Evolutionary conservation across 2,797 vertebrate genomes (phyloP).

Genomic region (Acrocephalus scirpaceus): DNA sequence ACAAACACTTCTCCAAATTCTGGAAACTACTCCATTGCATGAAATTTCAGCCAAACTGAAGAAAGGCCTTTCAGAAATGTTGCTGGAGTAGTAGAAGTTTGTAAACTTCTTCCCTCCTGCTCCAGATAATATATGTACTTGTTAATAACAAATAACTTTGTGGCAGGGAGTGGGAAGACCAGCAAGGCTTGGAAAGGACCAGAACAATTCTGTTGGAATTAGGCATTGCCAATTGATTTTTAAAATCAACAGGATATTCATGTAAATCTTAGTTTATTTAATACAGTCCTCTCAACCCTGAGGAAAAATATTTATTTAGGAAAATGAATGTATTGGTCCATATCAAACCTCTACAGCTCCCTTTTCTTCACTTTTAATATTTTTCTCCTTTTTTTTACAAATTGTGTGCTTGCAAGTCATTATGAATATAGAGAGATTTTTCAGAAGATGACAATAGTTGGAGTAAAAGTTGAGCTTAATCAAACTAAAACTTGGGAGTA

Average conservation of each 20-base stretch:
- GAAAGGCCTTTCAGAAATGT: background rate
- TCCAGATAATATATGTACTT: background rate
- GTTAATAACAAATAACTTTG: background rate
- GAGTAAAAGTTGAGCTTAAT: background rate
- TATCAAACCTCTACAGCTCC: background rate
- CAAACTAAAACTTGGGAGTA: background rate
- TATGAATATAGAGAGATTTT: background rate
- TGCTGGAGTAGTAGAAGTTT: background rate
- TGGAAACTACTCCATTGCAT: background rate
- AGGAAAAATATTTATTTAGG: background rate
- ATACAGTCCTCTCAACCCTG: background rate
- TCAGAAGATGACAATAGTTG: background rate
- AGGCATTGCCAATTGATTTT: background rate
- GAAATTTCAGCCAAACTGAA: background rate
- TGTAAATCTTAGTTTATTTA: background rate
- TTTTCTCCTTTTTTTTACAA: background rate
- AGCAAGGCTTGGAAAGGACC: background rate
- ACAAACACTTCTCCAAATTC: background rate
- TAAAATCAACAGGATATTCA: background rate
- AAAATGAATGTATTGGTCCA: background rate
- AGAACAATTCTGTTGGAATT: background rate
- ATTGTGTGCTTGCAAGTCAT: background rate
- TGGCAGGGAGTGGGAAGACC: rapidly evolving
- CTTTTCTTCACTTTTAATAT: background rate
- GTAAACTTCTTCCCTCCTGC: background rate